phyloP scores from a whole-genome alignment of 2,113 vertebrate species.

The Talpa occidentalis region DNA sequence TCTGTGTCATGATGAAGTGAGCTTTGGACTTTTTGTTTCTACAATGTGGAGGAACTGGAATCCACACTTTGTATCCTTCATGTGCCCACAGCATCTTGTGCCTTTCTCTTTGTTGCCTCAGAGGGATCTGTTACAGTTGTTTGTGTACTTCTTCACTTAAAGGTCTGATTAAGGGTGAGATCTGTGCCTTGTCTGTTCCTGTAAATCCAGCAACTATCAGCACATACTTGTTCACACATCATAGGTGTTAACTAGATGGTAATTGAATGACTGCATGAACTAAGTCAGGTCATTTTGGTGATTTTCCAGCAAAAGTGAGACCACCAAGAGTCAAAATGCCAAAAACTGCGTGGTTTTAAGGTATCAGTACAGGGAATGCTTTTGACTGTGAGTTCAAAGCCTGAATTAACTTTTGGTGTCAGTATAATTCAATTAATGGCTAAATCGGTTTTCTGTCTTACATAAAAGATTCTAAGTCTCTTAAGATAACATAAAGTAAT shows the following conservation, averaged over 20 bases:
- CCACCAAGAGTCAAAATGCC: neutral
- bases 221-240: neutral
- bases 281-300: neutral
- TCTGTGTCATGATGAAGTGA: neutral
- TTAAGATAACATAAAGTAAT: slow-evolving; percentile 5
- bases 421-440: neutral
- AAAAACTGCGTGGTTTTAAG: neutral
- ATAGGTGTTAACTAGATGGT: neutral
- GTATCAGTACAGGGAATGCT: neutral
- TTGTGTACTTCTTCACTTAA: neutral
- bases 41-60: neutral
- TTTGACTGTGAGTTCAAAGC: neutral
- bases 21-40: neutral
- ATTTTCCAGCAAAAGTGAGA: slow-evolving; percentile 54
- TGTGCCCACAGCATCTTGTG: neutral
- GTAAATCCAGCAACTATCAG: neutral
- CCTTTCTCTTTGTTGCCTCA: neutral
- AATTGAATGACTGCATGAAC: neutral
- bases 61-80: neutral
- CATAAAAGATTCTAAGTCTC: slow-evolving; percentile 29
- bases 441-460: slow-evolving; percentile 37
- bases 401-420: neutral
- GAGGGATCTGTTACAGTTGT: neutral
- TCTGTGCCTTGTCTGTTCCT: neutral
- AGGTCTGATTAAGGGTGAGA: neutral